phyloP scores from a whole-genome alignment of 2,113 vertebrate genomes.

The Talpa occidentalis region DNA sequence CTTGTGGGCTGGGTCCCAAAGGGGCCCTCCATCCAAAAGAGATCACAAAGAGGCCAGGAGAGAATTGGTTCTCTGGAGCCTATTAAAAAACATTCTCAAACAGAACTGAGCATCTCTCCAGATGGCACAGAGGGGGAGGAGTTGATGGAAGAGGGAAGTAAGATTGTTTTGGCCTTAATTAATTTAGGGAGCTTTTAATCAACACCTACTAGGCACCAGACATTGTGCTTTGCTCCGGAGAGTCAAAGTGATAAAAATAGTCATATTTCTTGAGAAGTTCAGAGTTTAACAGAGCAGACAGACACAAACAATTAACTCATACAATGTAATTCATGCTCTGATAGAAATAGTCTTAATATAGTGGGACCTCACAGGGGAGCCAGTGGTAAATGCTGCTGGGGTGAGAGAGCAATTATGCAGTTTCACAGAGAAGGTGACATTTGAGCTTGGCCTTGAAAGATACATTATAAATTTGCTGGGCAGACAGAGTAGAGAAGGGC shows the following conservation, averaged over 20 bases:
- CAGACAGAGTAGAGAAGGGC: neutral
- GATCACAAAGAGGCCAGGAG: neutral
- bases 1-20: slow-evolving; percentile 60
- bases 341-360: slow-evolving; percentile 17
- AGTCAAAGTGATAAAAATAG: slow-evolving; percentile 43
- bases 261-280: slow-evolving; percentile 41
- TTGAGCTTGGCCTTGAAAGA: slow-evolving; percentile 50
- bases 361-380: neutral
- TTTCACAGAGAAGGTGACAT: slow-evolving; percentile 63
- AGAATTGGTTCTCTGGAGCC: slow-evolving; percentile 39
- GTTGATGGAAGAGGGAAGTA: slow-evolving; percentile 1
- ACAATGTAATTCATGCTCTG: neutral
- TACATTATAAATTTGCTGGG: slow-evolving; percentile 38
- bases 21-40: slow-evolving; percentile 44
- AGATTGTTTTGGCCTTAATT: slow-evolving; percentile 18
- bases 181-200: slow-evolving; percentile 48
- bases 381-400: slow-evolving; percentile 29
- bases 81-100: slow-evolving; percentile 50
- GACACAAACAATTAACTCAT: neutral
- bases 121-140: neutral
- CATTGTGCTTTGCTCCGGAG: slow-evolving; percentile 25
- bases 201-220: neutral
- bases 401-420: slow-evolving; percentile 23
- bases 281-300: slow-evolving; percentile 37
- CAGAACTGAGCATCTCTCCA: slow-evolving; percentile 33